A percentile compares a stretch with the other conserved stretches of the same genome.
These are phyloP conservation scores for Ormyrus pomaceus DNA, from an alignment of 2,888 invertebrate genomes.

Conservation along the genomic window DNA sequence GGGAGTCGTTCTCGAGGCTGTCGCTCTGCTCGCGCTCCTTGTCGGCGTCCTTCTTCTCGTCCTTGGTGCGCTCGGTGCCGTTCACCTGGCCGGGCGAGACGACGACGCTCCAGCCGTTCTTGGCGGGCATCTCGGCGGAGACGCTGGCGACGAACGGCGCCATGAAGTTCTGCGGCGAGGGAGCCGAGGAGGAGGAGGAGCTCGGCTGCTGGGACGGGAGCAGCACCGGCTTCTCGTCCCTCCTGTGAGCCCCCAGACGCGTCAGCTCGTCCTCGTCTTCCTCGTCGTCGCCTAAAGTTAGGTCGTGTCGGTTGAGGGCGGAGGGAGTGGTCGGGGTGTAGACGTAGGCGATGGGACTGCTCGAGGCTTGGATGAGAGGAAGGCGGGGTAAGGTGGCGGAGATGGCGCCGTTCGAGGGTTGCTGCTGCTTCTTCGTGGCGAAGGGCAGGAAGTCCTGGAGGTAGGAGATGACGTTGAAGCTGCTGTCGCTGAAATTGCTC, in stretches of 20 bases:
- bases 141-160: conserved; percentile 84
- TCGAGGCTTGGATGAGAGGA: conserved; percentile 74
- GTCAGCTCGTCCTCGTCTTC: conserved; percentile 57
- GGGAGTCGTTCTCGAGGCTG: conserved; percentile 60
- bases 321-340: conserved; percentile 80
- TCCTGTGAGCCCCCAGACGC: not conserved
- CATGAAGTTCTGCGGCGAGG: conserved; percentile 79
- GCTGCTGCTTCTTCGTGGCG: conserved; percentile 61
- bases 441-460: conserved; percentile 76
- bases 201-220: conserved; percentile 72
- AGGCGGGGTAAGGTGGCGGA: conserved; percentile 71
- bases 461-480: conserved; percentile 75
- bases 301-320: conserved; percentile 61
- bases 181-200: conserved; percentile 73
- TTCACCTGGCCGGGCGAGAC: conserved; percentile 50
- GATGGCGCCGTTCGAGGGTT: conserved; percentile 56
- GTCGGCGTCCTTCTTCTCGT: not conserved
- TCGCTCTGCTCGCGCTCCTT: conserved; percentile 30
- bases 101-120: conserved; percentile 82
- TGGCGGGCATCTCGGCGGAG: conserved; percentile 78
- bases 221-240: conserved; percentile 66
- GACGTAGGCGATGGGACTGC: conserved; percentile 80
- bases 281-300: conserved; percentile 45
- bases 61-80: conserved; percentile 39
- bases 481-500: conserved; percentile 63